Conservation (phyloP, 2,113 vertebrate genomes). For the Leptobrachium ailaonicum region DNA sequence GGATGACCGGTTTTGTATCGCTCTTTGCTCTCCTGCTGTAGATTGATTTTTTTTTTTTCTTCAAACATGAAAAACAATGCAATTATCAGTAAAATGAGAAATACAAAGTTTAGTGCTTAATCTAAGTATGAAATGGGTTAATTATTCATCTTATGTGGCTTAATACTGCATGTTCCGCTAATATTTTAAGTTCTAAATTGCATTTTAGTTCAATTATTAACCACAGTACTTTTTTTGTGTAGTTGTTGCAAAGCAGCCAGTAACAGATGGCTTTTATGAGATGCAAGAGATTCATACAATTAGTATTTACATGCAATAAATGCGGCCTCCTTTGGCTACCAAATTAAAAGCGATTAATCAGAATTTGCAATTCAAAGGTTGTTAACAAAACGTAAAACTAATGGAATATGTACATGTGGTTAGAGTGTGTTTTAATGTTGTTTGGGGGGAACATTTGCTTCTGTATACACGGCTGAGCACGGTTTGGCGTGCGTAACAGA, state of each 20-base stretch:
- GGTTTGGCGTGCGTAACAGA: too few relatives aligned
- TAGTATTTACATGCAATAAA: not conserved
- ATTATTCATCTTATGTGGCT: not conserved
- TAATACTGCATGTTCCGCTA: not conserved
- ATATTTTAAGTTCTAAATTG: not conserved
- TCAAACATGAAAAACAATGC: too few relatives aligned
- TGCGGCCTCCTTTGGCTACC: not conserved
- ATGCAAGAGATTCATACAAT: not conserved
- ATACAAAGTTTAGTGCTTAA: not conserved
- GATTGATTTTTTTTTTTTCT: too few relatives aligned
- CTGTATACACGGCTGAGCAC: too few relatives aligned
- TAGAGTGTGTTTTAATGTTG: too few relatives aligned
- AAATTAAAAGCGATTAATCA: not conserved
- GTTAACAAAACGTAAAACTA: not conserved
- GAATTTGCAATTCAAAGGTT: not conserved
- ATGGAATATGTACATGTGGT: not conserved
- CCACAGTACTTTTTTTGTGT: not conserved
- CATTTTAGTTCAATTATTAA: conserved; percentile 2
- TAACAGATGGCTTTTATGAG: not conserved
- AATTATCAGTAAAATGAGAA: not conserved
- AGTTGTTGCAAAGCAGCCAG: not conserved
- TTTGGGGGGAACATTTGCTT: too few relatives aligned
- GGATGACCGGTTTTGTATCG: too few relatives aligned
- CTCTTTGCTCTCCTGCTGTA: too few relatives aligned
- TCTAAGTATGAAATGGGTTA: not conserved